These are phyloP conservation scores for Cyprinodon tularosa DNA, from an alignment of 2,113 vertebrate species.

Conservation along the genomic window DNA sequence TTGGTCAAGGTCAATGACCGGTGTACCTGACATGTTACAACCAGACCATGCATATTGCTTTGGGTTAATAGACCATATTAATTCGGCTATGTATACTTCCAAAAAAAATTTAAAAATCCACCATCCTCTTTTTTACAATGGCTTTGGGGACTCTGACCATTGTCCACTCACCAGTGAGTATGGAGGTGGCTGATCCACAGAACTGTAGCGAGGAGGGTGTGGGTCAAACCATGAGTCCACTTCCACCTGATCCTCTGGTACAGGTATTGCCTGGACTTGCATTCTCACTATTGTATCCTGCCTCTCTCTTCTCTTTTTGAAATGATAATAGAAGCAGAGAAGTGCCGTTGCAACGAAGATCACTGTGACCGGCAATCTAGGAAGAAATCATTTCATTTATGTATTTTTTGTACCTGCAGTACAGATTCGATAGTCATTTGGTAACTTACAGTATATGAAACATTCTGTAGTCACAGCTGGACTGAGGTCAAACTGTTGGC, in stretches of 20 bases:
- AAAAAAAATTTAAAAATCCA: too few species aligned
- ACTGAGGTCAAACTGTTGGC: slow-evolving; percentile 6
- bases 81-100: background rate
- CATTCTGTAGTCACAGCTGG: slow-evolving; percentile 31
- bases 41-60: too few species aligned
- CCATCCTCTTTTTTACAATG: background rate
- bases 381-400: background rate
- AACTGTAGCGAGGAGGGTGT: slow-evolving; percentile 59
- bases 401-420: background rate
- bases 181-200: slow-evolving; percentile 57
- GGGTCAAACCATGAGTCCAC: background rate
- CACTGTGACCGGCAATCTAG: slow-evolving; percentile 55
- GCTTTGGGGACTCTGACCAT: background rate
- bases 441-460: slow-evolving; percentile 61
- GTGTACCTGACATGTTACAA: background rate
- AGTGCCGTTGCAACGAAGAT: slow-evolving; percentile 48
- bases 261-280: slow-evolving; percentile 3
- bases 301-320: slow-evolving; percentile 43
- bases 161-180: slow-evolving; percentile 59
- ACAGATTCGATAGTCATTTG: background rate
- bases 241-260: slow-evolving; percentile 7
- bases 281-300: background rate
- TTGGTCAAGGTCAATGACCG: too few species aligned
- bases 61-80: background rate
- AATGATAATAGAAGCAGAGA: slow-evolving; percentile 56